Evolutionary conservation across 2,888 invertebrate genomes (phyloP).

Genomic region (Zeuzera pyrina): DNA sequence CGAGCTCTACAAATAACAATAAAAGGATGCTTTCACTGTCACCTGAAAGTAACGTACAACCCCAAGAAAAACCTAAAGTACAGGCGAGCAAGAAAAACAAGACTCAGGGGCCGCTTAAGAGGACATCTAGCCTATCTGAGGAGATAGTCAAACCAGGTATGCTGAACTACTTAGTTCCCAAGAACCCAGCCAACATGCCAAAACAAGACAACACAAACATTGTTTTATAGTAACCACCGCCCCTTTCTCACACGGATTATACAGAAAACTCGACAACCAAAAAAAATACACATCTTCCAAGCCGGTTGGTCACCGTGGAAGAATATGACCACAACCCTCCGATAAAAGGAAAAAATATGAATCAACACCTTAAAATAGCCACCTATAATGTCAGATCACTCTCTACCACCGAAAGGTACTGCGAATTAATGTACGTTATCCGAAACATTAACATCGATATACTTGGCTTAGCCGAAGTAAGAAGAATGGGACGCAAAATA

Average conservation of each 20-base stretch:
- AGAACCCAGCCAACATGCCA: background rate
- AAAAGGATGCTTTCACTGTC: conserved; percentile 3
- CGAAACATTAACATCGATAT: background rate
- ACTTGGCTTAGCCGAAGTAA: background rate
- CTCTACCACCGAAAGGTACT: too few species aligned
- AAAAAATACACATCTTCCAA: conserved; percentile 11
- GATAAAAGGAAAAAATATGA: conserved; percentile 3
- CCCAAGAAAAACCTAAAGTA: background rate
- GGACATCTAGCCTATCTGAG: too few species aligned
- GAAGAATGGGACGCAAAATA: background rate
- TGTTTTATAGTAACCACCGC: conserved; percentile 3
- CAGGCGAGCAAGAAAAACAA: conserved; percentile 5
- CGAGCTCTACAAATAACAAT: background rate
- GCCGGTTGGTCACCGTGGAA: conserved; percentile 15
- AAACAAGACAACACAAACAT: conserved; percentile 5
- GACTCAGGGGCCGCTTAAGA: background rate
- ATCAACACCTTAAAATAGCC: conserved; percentile 5
- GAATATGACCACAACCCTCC: conserved; percentile 13
- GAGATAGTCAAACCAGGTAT: too few species aligned
- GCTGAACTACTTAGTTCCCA: too few species aligned
- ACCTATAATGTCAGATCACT: background rate
- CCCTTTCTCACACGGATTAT: conserved; percentile 4
- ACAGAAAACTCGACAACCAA: conserved; percentile 1
- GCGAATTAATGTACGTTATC: too few species aligned
- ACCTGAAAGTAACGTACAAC: background rate